A percentile compares a stretch with the other conserved stretches of the same genome.
These are phyloP conservation scores for Phalacrocorax carbo DNA, from an alignment of 2,113 vertebrate genomes.

Conservation along the genomic window DNA sequence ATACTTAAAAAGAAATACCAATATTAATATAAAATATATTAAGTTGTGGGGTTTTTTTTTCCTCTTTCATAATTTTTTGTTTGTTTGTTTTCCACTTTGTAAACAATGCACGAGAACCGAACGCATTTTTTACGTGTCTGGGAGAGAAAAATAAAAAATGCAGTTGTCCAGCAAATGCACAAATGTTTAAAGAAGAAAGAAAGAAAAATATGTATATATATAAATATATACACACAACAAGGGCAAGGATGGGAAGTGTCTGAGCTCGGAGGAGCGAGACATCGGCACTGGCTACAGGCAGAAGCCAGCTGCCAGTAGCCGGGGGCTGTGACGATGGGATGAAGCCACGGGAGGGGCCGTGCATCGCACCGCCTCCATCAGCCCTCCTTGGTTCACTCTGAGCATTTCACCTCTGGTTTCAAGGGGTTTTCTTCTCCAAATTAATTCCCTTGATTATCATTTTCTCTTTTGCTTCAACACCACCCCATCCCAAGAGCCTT, in stretches of 20 bases:
- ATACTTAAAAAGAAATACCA: constrained; percentile 81
- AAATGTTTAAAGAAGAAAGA: constrained; percentile 41
- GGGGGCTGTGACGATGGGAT: not conserved
- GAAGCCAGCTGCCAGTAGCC: constrained; percentile 64
- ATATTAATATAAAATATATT: constrained; percentile 87
- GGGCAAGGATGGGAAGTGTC: not conserved
- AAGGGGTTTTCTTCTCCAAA: not conserved
- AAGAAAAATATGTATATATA: constrained; percentile 13
- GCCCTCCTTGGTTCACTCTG: accelerated
- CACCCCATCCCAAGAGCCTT: not conserved
- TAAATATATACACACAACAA: not conserved
- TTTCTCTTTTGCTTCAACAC: not conserved
- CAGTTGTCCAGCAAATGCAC: constrained; percentile 85
- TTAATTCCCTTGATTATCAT: not conserved
- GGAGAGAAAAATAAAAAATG: constrained; percentile 68
- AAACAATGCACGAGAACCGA: constrained; percentile 80
- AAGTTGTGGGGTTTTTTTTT: constrained; percentile 59
- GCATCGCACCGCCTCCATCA: accelerated
- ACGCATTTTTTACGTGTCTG: constrained; percentile 68
- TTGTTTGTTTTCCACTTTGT: constrained; percentile 72
- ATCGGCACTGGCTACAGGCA: not conserved
- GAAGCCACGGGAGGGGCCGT: not conserved
- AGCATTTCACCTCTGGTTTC: not conserved
- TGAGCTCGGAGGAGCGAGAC: not conserved
- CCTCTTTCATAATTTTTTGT: constrained; percentile 67